Percentiles rank a stretch among this genome's conserved stretches.
phyloP scores from a whole-genome alignment of 2,113 vertebrate genomes.

The Puntigrus tetrazona region DNA sequence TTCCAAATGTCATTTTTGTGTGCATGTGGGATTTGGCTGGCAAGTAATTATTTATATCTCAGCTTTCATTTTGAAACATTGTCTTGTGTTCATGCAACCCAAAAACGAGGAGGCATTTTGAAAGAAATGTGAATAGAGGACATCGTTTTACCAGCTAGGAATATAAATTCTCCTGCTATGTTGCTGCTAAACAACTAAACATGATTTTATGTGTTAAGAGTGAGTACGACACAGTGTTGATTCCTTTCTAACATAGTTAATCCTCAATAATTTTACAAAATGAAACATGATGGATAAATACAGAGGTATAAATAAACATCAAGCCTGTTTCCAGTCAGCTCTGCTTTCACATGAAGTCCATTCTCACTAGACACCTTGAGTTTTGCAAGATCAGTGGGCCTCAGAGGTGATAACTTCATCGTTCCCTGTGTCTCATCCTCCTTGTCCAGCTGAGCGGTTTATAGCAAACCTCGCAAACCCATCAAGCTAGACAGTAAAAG shows the following conservation, averaged over 20 bases:
- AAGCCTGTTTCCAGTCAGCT: neutral
- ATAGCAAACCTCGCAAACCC: slow-evolving; percentile 58
- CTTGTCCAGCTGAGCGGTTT: slow-evolving; percentile 53
- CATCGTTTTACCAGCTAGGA: neutral
- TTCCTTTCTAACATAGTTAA: neutral
- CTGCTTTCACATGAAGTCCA: slow-evolving; percentile 11
- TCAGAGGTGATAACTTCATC: slow-evolving; percentile 44
- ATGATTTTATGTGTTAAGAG: neutral
- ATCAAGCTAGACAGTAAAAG: slow-evolving; percentile 53
- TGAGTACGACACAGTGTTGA: neutral
- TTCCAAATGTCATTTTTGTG: neutral
- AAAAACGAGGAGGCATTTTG: neutral
- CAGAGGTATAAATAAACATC: neutral
- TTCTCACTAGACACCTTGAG: neutral
- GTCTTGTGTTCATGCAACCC: neutral
- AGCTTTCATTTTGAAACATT: neutral
- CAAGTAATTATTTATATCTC: neutral
- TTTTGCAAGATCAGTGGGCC: slow-evolving; percentile 19
- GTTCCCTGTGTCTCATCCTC: slow-evolving; percentile 46
- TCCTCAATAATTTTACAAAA: neutral
- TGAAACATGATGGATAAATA: neutral
- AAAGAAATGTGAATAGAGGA: neutral
- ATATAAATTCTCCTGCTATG: neutral
- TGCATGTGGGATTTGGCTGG: neutral
- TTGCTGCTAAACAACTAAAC: neutral